A percentile compares a stretch with the other conserved stretches of the same genome.
Conservation (phyloP, 2,113 vertebrate species). For the Elgaria multicarinata region DNA sequence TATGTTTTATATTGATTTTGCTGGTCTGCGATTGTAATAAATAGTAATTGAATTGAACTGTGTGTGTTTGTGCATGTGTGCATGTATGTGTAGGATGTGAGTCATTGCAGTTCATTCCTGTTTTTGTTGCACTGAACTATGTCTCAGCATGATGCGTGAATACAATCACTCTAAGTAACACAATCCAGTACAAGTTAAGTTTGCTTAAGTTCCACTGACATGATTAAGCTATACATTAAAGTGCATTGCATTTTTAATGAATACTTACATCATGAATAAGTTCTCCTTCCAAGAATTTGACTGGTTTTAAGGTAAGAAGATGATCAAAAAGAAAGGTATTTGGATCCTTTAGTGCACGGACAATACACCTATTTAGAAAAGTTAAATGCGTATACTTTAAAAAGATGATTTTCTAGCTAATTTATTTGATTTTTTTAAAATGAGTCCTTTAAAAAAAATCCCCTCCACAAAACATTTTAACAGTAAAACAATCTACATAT, state of each 20-base stretch:
- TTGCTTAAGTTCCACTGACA: not conserved
- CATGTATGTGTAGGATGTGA: not conserved
- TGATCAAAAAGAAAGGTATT: constrained; percentile 97
- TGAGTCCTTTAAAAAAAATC: not conserved
- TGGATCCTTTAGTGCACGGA: constrained; percentile 94
- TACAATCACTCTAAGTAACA: not conserved
- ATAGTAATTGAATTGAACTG: no score
- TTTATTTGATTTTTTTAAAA: not conserved
- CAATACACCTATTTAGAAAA: constrained; percentile 86
- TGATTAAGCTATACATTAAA: not conserved
- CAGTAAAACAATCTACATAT: not conserved
- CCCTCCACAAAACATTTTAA: not conserved
- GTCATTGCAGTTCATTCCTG: not conserved
- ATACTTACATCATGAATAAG: constrained; percentile 97
- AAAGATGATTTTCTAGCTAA: constrained; percentile 16
- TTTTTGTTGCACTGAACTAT: not conserved
- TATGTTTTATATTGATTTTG: no score
- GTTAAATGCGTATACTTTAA: constrained; percentile 37
- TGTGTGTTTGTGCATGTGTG: no score
- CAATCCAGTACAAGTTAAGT: not conserved
- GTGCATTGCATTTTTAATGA: constrained; percentile 11
- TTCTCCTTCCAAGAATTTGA: constrained; percentile 98
- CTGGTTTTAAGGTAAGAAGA: constrained; percentile 95
- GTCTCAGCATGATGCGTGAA: not conserved
- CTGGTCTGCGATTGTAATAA: no score